These are phyloP conservation scores for Echeneis naucrates DNA, from an alignment of 2,797 vertebrate species.

Conservation along the genomic window DNA sequence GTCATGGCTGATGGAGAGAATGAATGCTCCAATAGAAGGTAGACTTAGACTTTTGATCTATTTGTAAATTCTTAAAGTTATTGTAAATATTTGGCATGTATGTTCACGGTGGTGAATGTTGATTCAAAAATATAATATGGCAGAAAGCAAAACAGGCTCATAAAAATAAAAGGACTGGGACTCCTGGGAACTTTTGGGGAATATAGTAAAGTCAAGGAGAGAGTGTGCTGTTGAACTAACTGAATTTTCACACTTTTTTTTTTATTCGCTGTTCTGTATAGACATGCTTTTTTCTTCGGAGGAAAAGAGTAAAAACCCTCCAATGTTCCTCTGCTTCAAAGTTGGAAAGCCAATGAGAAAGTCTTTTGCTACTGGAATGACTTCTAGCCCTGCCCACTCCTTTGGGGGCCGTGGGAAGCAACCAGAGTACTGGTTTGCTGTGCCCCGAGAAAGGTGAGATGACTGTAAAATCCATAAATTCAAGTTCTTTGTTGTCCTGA, in stretches of 20 bases:
- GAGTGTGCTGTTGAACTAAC: neutral
- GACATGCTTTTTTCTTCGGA: constrained; percentile 96
- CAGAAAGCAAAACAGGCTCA: neutral
- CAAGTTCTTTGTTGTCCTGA: no score
- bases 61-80: neutral
- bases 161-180: neutral
- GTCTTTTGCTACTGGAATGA: constrained; percentile 89
- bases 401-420: constrained; percentile 88
- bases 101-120: no score
- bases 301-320: constrained; percentile 96
- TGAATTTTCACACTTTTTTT: neutral
- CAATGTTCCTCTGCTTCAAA: constrained; percentile 99
- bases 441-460: constrained; percentile 94
- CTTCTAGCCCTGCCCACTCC: constrained; percentile 86
- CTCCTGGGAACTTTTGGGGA: neutral
- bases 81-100: neutral
- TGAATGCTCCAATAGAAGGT: constrained; percentile 98
- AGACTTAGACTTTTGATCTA: constrained; percentile 40
- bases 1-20: constrained; percentile 93
- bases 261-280: constrained; percentile 61
- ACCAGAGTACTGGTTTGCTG: constrained; percentile 98
- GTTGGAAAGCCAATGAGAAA: constrained; percentile 98
- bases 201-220: neutral
- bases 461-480: neutral
- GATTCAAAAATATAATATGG: neutral